These are phyloP conservation scores for Halichondria panicea DNA, from an alignment of 37 sponge, comb jelly and placozoan species.

Conservation along the genomic window DNA sequence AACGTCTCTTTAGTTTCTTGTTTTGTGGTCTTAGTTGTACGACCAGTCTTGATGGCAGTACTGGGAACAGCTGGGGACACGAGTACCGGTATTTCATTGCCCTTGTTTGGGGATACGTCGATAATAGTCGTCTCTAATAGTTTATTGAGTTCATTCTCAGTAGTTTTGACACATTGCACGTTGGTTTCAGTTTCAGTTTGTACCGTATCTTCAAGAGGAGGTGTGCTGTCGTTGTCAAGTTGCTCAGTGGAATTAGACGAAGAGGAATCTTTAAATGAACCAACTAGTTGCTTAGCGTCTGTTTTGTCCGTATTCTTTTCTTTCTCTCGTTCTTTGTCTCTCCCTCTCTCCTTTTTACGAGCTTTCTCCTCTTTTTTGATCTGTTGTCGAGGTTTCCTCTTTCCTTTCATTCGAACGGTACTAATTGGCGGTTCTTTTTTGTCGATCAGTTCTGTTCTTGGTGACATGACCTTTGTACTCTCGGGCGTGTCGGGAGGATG, in stretches of 20 bases:
- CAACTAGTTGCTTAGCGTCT: neutral
- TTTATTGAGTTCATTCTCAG: too few species aligned
- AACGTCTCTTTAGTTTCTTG: too few species aligned
- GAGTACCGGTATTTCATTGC: too few species aligned
- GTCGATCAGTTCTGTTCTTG: neutral
- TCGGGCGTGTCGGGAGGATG: slow-evolving; percentile 7
- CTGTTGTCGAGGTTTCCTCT: slow-evolving; percentile 39
- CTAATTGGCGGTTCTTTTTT: too few species aligned
- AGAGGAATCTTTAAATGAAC: slow-evolving; percentile 13
- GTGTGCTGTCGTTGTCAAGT: slow-evolving; percentile 19
- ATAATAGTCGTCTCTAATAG: too few species aligned
- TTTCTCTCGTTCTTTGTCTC: slow-evolving; percentile 11
- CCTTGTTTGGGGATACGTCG: too few species aligned
- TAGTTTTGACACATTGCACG: too few species aligned
- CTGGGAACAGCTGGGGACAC: too few species aligned
- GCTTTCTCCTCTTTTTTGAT: slow-evolving; percentile 60
- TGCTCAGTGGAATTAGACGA: slow-evolving; percentile 31
- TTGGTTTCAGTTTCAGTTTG: too few species aligned
- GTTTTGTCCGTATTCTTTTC: slow-evolving; percentile 1
- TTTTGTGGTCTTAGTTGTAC: too few species aligned
- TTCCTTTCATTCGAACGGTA: slow-evolving; percentile 3
- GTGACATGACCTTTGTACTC: neutral
- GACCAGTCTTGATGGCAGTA: too few species aligned
- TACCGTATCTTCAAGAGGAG: too few species aligned
- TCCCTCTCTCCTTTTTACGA: slow-evolving; percentile 32